Percentiles rank a stretch among this genome's conserved stretches.
Conservation (phyloP, 1,140 invertebrate genomes). For the Dinothrombium tinctorium region DNA sequence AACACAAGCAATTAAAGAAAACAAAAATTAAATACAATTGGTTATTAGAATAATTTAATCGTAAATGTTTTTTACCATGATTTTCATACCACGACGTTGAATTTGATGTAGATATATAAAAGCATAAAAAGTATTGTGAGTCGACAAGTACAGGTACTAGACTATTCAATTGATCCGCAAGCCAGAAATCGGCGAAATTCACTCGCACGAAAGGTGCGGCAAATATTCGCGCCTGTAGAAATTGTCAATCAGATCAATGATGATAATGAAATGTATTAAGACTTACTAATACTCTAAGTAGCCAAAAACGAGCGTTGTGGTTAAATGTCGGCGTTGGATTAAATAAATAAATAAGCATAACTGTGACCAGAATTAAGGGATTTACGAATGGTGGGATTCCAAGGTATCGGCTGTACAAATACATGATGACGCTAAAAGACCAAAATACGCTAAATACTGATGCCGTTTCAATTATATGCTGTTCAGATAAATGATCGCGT, state of each 20-base stretch:
- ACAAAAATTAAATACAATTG: background rate
- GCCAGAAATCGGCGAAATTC: conserved; percentile 97
- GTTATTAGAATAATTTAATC: background rate
- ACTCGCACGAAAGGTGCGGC: conserved; percentile 85
- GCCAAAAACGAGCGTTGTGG: conserved; percentile 53
- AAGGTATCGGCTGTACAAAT: conserved; percentile 46
- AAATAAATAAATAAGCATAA: conserved; percentile 68
- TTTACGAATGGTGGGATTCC: conserved; percentile 72
- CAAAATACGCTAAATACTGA: conserved; percentile 85
- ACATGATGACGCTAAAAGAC: conserved; percentile 50
- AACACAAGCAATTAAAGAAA: no score
- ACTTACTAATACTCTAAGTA: conserved; percentile 30
- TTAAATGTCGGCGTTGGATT: conserved; percentile 82
- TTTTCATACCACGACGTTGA: conserved; percentile 6
- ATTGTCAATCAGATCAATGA: background rate
- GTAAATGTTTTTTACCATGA: conserved; percentile 1
- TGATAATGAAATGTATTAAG: background rate
- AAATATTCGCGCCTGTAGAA: conserved; percentile 42
- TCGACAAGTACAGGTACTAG: conserved; percentile 68
- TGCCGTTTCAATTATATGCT: conserved; percentile 86
- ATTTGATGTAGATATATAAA: conserved; percentile 21
- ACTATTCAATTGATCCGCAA: conserved; percentile 94
- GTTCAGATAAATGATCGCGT: conserved; percentile 75
- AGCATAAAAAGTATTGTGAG: conserved; percentile 66
- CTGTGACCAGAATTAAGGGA: conserved; percentile 55